These are phyloP conservation scores for Dallia pectoralis DNA, from an alignment of 2,797 vertebrate species.

Conservation along the genomic window DNA sequence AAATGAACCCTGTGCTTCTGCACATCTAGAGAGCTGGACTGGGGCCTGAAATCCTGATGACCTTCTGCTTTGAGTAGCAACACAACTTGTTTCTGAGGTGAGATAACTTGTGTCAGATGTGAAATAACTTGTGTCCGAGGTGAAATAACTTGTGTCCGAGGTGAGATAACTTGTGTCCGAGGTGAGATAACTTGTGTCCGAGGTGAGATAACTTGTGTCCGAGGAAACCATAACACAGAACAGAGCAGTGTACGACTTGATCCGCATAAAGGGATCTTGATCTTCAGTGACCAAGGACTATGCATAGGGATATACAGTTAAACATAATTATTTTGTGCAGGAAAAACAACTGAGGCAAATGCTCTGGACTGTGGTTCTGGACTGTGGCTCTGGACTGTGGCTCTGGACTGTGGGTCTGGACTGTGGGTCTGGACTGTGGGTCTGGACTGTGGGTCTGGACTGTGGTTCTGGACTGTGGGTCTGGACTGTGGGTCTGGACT, in stretches of 20 bases:
- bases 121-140: conserved; percentile 44
- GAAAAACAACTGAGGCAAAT: background rate
- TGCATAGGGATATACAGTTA: background rate
- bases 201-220: conserved; percentile 44
- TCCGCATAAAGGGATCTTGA: background rate
- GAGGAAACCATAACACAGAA: conserved; percentile 57
- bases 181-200: too few relatives aligned
- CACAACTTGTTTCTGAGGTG: conserved; percentile 42
- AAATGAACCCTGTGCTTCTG: conserved; percentile 77
- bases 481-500: too few relatives aligned
- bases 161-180: conserved; percentile 36
- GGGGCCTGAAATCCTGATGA: conserved; percentile 40
- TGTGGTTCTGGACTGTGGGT: too few relatives aligned
- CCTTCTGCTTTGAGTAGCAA: conserved; percentile 25
- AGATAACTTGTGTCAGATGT: too few relatives aligned
- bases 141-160: conserved; percentile 46
- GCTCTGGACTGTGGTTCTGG: background rate
- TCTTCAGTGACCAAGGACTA: background rate
- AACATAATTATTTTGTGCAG: background rate
- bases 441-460: too few relatives aligned
- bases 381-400: too few relatives aligned
- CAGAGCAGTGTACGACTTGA: background rate
- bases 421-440: too few relatives aligned
- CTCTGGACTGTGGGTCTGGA: too few relatives aligned
- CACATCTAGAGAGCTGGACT: conserved; percentile 48